phyloP scores from a whole-genome alignment of 1,140 invertebrate genomes.

The Thaumetopoea pityocampa region DNA sequence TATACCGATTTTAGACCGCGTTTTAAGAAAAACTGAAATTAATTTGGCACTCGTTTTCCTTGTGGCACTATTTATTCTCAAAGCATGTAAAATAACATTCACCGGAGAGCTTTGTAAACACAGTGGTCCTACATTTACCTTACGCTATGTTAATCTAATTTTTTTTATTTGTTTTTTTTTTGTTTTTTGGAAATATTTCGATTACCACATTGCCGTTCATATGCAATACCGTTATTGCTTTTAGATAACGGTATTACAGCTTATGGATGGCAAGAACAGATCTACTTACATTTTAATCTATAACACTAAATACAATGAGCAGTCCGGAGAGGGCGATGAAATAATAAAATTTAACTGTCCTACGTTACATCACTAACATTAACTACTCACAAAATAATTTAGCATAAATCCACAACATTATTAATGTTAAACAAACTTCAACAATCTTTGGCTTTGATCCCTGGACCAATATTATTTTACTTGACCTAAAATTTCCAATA shows the following conservation, averaged over 20 bases:
- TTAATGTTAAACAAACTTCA: constrained; percentile 79
- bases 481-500: constrained; percentile 58
- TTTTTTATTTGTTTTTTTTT: constrained; percentile 59
- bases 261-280: too few species aligned
- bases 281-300: constrained; percentile 54
- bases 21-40: constrained; percentile 12
- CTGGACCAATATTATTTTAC: constrained; percentile 74
- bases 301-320: constrained; percentile 68
- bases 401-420: constrained; percentile 74
- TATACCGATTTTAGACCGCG: neutral
- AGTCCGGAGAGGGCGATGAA: constrained; percentile 71
- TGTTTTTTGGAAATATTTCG: constrained; percentile 59
- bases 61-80: constrained; percentile 47
- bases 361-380: constrained; percentile 59
- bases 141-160: constrained; percentile 55
- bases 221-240: too few species aligned
- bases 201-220: constrained; percentile 61
- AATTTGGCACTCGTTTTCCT: constrained; percentile 56
- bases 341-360: constrained; percentile 53
- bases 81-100: constrained; percentile 35
- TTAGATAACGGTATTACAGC: too few species aligned
- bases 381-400: constrained; percentile 72
- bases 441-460: constrained; percentile 82
- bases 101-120: constrained; percentile 51
- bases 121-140: constrained; percentile 67